Base-by-base conservation (phyloP, 2,797 vertebrate species). In the Ispidina picta region DNA sequence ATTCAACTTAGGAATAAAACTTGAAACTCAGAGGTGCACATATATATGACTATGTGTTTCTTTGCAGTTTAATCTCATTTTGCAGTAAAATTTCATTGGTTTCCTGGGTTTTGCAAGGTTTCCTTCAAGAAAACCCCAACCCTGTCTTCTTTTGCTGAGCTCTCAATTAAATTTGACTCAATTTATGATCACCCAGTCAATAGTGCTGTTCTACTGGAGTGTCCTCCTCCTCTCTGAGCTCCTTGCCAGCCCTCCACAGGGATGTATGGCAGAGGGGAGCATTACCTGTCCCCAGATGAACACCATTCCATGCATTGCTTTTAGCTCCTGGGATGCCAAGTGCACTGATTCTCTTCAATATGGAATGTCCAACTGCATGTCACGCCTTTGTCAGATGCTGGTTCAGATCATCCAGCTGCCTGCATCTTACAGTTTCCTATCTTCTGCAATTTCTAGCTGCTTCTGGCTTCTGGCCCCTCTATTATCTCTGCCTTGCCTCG, bases 401-500 rank as follows among this genome's bases (percentile, higher is more conserved):
- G 25, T 92, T 48, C 44, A 83, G 92, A 94, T 83, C 86, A 83
- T 33, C 58, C 74, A 80, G 82, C 52, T 78, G 79, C 28, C 73
- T 86, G 37, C 37, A 51, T 59, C 82, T 87, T 89, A 82, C 19
- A 75, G 72, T 78, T 72, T 80, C 55, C 84, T 87, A 55, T 92
- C 75, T 88, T 84, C 81, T 41, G 49, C 37, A 84, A 71, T 92
- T 95, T 92, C 85, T 83, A 89, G 73, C 65, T 80, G 55, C 62
- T 85, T 80, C 86, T 94, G 69, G 49, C 75, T 95, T 41, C 62
- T 76, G 86, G 79, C 7, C 59, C 25, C 59, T 44, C 76, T 65
- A 86, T 92, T 96, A 94, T 95, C 92, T 94, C 83, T 83, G 44
- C 37, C 69, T 85, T 92, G 62, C 75, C 95, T 94, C 94, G 78